These are phyloP conservation scores for Dryoscopus gambensis DNA, from an alignment of 2,113 vertebrate species.

Conservation along the genomic window DNA sequence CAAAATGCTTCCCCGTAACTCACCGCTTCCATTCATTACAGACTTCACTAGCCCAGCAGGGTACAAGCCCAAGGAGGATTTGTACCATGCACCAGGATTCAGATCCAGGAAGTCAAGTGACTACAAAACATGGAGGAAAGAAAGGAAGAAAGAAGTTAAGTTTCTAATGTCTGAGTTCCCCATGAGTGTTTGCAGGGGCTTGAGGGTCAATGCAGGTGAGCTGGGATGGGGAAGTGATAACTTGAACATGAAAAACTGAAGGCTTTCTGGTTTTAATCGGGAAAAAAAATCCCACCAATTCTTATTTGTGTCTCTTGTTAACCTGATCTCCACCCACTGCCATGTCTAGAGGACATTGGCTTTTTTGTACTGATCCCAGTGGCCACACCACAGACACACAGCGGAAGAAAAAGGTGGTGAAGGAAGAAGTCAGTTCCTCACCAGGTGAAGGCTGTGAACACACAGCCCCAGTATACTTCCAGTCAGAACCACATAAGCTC, in stretches of 20 bases:
- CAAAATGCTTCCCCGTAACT: background rate
- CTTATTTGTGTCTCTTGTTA: background rate
- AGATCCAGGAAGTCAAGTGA: background rate
- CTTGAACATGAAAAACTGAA: background rate
- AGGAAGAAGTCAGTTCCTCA: background rate
- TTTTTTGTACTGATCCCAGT: background rate
- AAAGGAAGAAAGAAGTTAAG: background rate
- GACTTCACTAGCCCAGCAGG: background rate
- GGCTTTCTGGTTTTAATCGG: background rate
- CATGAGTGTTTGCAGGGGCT: background rate
- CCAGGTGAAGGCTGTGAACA: background rate
- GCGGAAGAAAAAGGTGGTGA: background rate
- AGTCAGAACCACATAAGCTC: background rate
- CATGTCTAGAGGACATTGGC: background rate
- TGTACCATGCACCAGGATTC: background rate
- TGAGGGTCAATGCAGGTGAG: background rate
- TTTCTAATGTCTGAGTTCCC: background rate
- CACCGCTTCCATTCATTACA: background rate
- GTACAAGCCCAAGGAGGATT: background rate
- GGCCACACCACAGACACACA: background rate
- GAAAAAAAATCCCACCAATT: background rate
- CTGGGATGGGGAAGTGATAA: rapidly evolving
- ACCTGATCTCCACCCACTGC: background rate
- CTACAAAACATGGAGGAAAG: background rate
- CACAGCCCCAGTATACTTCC: background rate